A percentile compares a stretch with the other conserved stretches of the same genome.
phyloP scores from a whole-genome alignment of 2,797 vertebrate genomes.

The Eutrigla gurnardus region DNA sequence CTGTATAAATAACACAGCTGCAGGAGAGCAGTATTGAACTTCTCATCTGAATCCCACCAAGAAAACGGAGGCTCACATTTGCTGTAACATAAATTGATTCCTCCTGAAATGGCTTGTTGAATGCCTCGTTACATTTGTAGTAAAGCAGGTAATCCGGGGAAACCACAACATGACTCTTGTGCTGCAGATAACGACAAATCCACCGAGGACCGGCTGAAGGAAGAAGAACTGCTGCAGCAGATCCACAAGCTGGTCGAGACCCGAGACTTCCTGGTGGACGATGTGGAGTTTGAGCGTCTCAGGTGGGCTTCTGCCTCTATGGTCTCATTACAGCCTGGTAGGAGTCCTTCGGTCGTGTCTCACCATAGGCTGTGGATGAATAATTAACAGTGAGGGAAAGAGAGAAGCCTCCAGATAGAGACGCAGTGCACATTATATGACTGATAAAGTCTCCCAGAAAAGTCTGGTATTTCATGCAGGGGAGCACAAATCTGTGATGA shows the following conservation, averaged over 20 bases:
- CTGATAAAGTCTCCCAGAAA: not conserved
- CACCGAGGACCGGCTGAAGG: constrained; percentile 85
- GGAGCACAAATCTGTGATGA: not conserved
- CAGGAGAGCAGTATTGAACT: not conserved
- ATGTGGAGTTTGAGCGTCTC: constrained; percentile 92
- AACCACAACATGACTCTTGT: not conserved
- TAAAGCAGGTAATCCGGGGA: not conserved
- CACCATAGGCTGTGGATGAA: constrained; percentile 28
- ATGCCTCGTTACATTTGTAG: not conserved
- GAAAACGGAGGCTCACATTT: not conserved
- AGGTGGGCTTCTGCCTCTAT: constrained; percentile 76
- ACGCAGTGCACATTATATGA: not conserved
- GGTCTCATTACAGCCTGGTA: not conserved
- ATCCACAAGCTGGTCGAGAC: constrained; percentile 94
- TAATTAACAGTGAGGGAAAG: constrained; percentile 10
- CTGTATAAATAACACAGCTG: not conserved
- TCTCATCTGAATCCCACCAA: not conserved
- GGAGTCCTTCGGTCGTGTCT: not conserved
- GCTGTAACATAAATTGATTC: not conserved
- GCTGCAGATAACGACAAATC: constrained; percentile 89
- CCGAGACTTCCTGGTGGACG: constrained; percentile 92
- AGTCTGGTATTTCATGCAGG: not conserved
- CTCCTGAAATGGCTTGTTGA: not conserved
- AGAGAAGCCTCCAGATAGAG: not conserved
- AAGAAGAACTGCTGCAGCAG: constrained; percentile 90